Conservation (phyloP, 2,797 vertebrate genomes). For the Epinephelus malabaricus region DNA sequence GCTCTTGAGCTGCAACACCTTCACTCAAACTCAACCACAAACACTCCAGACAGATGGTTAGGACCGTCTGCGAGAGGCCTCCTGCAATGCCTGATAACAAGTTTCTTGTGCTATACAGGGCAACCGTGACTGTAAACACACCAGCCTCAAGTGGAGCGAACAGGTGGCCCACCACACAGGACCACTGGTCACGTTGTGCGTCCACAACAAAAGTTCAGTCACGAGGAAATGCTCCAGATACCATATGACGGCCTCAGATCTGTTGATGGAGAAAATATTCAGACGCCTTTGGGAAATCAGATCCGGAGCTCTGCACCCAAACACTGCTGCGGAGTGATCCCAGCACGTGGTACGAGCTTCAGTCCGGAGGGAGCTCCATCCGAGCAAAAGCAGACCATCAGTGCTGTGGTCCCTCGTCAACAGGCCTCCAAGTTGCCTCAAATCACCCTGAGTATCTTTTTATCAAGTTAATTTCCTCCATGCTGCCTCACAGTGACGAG, state of each 20-base stretch:
- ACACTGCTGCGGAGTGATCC: constrained; percentile 3
- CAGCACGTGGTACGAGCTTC: constrained; percentile 4
- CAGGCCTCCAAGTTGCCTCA: background rate
- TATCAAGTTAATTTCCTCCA: constrained; percentile 62
- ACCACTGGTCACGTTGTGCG: constrained; percentile 46
- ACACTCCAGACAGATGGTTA: constrained; percentile 68
- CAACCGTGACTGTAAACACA: constrained; percentile 60
- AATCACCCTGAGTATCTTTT: constrained; percentile 34
- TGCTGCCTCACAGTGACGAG: constrained; percentile 38
- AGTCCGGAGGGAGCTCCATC: constrained; percentile 1
- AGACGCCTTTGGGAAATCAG: constrained; percentile 49
- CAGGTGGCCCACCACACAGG: constrained; percentile 70
- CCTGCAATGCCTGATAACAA: constrained; percentile 66
- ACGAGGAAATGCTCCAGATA: constrained; percentile 28
- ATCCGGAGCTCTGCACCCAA: constrained; percentile 4
- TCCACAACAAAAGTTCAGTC: constrained; percentile 49
- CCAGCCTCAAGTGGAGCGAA: constrained; percentile 67
- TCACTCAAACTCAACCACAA: constrained; percentile 39
- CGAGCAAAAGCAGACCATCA: constrained; percentile 18
- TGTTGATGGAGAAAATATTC: constrained; percentile 11
- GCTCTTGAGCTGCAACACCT: constrained; percentile 31
- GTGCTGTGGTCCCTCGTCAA: constrained; percentile 12
- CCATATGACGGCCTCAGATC: background rate
- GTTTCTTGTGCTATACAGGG: constrained; percentile 60
- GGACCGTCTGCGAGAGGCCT: constrained; percentile 37